phyloP scores from a whole-genome alignment of 2,888 invertebrate genomes.

The Platycnemis pennipes region DNA sequence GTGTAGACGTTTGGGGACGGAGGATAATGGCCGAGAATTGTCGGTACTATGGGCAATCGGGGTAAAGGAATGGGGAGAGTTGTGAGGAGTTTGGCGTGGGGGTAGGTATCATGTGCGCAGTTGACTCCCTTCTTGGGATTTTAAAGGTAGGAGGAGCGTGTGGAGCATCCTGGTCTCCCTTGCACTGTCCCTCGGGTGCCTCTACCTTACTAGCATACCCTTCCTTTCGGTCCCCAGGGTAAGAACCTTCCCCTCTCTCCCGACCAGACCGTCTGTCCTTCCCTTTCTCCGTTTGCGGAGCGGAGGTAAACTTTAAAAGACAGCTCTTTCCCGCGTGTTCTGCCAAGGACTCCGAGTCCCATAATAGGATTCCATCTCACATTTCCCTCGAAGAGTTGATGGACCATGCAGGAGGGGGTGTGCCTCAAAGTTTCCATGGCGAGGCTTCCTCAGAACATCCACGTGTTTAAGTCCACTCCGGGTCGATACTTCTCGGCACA shows the following conservation, averaged over 20 bases:
- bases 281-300: neutral
- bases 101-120: neutral
- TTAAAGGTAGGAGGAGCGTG: neutral
- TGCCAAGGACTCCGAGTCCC: neutral
- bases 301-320: neutral
- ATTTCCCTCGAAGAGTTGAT: neutral
- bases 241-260: neutral
- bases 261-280: neutral
- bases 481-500: neutral
- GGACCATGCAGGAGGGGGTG: neutral
- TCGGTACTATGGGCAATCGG: neutral
- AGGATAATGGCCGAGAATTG: conserved; percentile 9
- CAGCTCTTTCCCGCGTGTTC: neutral
- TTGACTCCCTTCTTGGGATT: neutral
- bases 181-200: neutral
- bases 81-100: neutral
- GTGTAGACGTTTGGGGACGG: neutral
- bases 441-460: neutral
- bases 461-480: no score
- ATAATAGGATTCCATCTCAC: neutral
- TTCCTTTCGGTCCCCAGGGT: neutral
- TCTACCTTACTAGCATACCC: no score
- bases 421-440: neutral
- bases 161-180: neutral
- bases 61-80: neutral